Base-by-base conservation (phyloP, 2,888 invertebrate genomes). In the Lasioglossum calceatum region DNA sequence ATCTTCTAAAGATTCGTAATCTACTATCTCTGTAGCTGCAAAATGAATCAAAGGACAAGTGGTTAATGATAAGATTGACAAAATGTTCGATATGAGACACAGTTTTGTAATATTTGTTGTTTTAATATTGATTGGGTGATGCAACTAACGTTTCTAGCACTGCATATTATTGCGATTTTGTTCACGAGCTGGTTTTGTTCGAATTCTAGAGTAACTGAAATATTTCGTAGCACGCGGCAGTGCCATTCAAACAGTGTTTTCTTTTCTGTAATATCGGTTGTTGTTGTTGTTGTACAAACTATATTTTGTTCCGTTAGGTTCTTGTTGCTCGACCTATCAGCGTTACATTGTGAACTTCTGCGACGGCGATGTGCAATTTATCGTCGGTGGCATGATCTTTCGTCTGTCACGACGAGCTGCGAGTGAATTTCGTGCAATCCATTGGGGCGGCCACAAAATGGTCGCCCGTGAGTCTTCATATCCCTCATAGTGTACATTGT, bases 401-500 rank as follows among this genome's bases (percentile, higher is more conserved):
- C 71, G 50, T 87, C 81, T 87, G 74, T 73, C 79, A 78, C 78
- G 72, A 73, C 77, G 72, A 80, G 73, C 75, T 79, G 81, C 87
- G 86, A 87, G 81, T 85, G 79, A 86, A 81, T 77, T 90, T 80
- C 77, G 81, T 89, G 89, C 86, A 87, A 87, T 88, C 81, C 72
- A 79, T 75, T 87, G 74, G 64, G 77, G 79, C 84, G 73, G 73
- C 77, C 77, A 61, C 10, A 14, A 27, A 74, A 79, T 67, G 80
- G 81, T 61, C 86, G 83, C 76, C 83, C 64, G 81, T 67, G 86
- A 82, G 85, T 85, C 88, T 89, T 88, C 91, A 91, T 91, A 91
- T 91, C 91, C 90, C 90, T 91, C 89, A 88, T 83, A 91, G 79
- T 91, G 89, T 92, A 91, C 91, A 91, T 91, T 90, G 85, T 91